These are phyloP conservation scores for Xiphorhynchus erythropygius DNA, from an alignment of 2,797 vertebrate genomes.

Conservation along the genomic window DNA sequence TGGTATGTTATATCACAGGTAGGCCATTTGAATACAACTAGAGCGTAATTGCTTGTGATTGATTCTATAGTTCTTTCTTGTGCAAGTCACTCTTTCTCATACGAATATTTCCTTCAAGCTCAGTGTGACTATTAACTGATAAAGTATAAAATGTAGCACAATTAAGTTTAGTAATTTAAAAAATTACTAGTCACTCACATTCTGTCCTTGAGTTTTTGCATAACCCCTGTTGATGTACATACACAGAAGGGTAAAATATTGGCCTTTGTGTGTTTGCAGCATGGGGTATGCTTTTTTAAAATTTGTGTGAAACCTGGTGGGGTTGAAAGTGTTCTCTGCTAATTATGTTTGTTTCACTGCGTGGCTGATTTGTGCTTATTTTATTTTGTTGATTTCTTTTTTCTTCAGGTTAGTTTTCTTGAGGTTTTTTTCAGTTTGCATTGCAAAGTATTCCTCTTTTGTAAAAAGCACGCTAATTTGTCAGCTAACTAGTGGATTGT, in stretches of 20 bases:
- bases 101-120: not conserved
- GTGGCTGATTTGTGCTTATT: not conserved
- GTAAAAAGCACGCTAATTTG: constrained; percentile 19
- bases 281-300: not conserved
- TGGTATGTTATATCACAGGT: not conserved
- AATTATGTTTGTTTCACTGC: not conserved
- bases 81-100: not conserved
- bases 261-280: not conserved
- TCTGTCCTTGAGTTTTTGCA: not conserved
- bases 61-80: not conserved
- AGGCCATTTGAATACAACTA: not conserved
- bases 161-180: not conserved
- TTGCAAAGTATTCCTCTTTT: not conserved
- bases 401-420: not conserved
- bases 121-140: not conserved
- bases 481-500: constrained; percentile 21
- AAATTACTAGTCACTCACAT: not conserved
- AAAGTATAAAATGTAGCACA: not conserved
- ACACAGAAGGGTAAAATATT: not conserved
- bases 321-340: not conserved
- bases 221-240: not conserved
- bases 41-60: not conserved
- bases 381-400: not conserved
- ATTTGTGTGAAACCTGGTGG: not conserved
- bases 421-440: not conserved